phyloP scores from a whole-genome alignment of 2,113 vertebrate genomes.

The Cinclus mexicanus region DNA sequence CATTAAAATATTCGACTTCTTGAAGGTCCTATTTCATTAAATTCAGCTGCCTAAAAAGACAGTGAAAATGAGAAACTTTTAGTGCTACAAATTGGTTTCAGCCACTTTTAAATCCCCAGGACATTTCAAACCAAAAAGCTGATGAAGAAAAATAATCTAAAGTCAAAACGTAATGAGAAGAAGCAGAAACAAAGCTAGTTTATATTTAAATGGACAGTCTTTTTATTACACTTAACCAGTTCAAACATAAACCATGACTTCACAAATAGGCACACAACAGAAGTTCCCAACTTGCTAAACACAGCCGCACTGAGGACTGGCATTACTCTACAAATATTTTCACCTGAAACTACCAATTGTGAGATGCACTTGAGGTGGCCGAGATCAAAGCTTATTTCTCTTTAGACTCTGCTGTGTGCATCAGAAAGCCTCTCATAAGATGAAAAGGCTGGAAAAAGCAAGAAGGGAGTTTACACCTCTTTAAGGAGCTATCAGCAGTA shows the following conservation, averaged over 20 bases:
- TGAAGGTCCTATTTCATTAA: neutral
- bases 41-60: neutral
- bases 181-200: neutral
- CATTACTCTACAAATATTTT: neutral
- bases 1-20: neutral
- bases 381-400: conserved; percentile 17
- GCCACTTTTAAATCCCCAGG: neutral
- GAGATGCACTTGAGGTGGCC: conserved; percentile 16
- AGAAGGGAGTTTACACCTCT: neutral
- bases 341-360: neutral
- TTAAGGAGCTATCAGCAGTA: neutral
- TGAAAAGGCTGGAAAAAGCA: conserved; percentile 26
- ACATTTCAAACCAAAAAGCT: neutral
- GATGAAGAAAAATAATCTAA: neutral
- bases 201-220: neutral
- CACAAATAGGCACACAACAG: neutral
- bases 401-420: neutral
- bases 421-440: neutral
- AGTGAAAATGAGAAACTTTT: neutral
- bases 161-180: neutral
- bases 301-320: neutral
- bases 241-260: neutral
- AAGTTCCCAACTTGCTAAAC: neutral
- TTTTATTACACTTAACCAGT: neutral
- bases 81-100: neutral